Conservation (phyloP, 2,113 vertebrate genomes). For the Salminus brasiliensis region DNA sequence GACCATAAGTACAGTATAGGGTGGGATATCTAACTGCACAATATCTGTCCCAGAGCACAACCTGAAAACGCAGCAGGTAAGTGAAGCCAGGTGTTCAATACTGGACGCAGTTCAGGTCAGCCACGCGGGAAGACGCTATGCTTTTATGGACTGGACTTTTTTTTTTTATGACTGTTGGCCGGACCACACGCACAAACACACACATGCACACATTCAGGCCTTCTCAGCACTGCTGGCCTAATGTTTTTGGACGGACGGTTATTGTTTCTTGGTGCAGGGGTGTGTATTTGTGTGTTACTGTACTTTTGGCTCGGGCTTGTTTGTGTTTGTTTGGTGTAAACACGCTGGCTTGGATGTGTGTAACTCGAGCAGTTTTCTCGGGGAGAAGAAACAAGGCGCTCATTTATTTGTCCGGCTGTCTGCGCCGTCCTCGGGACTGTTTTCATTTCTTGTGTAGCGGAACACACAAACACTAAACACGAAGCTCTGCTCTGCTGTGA, state of each 20-base stretch:
- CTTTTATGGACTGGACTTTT: conserved; percentile 20
- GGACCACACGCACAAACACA: conserved; percentile 22
- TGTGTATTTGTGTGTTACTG: not conserved
- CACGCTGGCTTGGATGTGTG: conserved; percentile 27
- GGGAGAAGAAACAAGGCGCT: conserved; percentile 6
- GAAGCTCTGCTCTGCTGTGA: conserved; percentile 1
- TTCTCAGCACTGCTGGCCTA: not conserved
- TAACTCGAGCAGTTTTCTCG: conserved; percentile 5
- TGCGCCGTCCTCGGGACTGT: conserved; percentile 19
- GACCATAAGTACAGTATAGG: too few species aligned
- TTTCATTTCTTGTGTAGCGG: conserved; percentile 38
- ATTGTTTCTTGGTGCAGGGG: not conserved
- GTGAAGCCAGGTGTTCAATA: conserved; percentile 37
- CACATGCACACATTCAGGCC: not conserved
- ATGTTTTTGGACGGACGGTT: not conserved
- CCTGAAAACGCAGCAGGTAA: conserved; percentile 25
- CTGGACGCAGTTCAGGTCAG: conserved; percentile 22
- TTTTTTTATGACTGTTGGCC: conserved; percentile 10
- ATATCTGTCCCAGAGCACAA: conserved; percentile 22
- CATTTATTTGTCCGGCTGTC: conserved; percentile 40
- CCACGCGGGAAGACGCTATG: not conserved
- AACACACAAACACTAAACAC: conserved; percentile 33
- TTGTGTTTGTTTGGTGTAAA: conserved; percentile 35
- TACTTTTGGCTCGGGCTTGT: not conserved
- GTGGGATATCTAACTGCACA: too few species aligned